Evolutionary conservation across 1,140 invertebrate species (phyloP).

Genomic region (Kradibia gibbosae): DNA sequence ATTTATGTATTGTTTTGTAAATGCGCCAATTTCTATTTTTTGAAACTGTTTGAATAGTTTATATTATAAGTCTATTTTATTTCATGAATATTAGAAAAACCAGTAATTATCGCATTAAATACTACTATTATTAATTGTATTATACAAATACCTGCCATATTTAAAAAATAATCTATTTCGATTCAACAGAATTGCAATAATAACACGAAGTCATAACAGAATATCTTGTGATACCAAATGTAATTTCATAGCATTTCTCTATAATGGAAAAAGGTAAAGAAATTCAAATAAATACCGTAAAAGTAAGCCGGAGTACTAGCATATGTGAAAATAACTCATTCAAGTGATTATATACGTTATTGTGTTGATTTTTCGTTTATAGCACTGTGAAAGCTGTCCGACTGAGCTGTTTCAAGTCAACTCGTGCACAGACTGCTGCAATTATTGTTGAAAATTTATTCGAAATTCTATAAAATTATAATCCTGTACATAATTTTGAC

Average conservation of each 20-base stretch:
- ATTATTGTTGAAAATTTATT: slow-evolving; percentile 30
- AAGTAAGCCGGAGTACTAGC: neutral
- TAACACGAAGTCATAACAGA: neutral
- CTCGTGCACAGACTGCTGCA: slow-evolving; percentile 48
- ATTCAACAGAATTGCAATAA: slow-evolving; percentile 16
- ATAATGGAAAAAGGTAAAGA: slow-evolving; percentile 18
- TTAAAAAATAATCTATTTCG: slow-evolving; percentile 29
- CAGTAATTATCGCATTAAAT: too few species aligned
- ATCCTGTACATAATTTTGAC: neutral
- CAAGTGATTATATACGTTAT: slow-evolving; percentile 33
- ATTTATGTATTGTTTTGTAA: too few species aligned
- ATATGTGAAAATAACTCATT: slow-evolving; percentile 28
- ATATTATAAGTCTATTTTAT: too few species aligned
- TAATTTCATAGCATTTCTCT: slow-evolving; percentile 16
- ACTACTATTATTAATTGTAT: too few species aligned
- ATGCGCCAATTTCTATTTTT: too few species aligned
- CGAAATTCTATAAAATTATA: neutral
- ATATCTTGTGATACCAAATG: slow-evolving; percentile 35
- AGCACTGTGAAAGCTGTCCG: neutral
- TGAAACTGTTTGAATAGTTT: too few species aligned
- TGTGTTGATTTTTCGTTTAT: neutral
- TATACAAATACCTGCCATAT: neutral
- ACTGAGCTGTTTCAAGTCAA: slow-evolving; percentile 7
- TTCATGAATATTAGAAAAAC: too few species aligned
- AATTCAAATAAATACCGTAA: slow-evolving; percentile 28